Conservation (phyloP, 2,113 vertebrate species). For the Coryphaenoides rupestris region DNA sequence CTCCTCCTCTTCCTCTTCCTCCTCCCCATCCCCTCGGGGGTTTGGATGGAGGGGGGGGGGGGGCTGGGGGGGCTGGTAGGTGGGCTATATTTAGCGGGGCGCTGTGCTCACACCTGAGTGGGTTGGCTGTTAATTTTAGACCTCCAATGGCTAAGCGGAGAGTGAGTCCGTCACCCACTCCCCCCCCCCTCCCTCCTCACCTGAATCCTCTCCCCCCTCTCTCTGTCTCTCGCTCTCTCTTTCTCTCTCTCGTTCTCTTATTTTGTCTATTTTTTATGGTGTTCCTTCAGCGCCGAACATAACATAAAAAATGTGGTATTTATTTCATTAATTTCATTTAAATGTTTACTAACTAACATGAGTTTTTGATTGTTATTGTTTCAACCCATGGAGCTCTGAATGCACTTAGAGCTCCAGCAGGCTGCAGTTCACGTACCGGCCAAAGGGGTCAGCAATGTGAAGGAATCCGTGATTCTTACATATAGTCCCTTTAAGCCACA, state of each 20-base stretch:
- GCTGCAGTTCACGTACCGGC: too few species aligned
- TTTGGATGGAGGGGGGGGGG: too few species aligned
- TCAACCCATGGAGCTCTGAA: too few species aligned
- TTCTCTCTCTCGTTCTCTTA: conserved; percentile 1
- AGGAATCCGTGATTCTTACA: too few species aligned
- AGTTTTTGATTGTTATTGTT: too few species aligned
- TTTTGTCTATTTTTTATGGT: too few species aligned
- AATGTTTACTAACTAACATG: too few species aligned
- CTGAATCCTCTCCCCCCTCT: not conserved
- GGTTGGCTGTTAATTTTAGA: conserved; percentile 59
- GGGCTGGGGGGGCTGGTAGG: conserved; percentile 22
- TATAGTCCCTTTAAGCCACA: too few species aligned
- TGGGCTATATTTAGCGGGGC: conserved; percentile 42
- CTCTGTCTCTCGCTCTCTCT: not conserved
- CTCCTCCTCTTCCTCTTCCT: conserved; percentile 11
- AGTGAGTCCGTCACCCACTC: not conserved
- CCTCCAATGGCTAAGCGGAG: conserved; percentile 41
- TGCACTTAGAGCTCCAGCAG: too few species aligned
- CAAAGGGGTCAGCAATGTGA: too few species aligned
- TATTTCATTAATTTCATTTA: too few species aligned
- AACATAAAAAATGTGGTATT: too few species aligned
- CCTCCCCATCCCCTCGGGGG: not conserved
- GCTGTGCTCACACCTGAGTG: conserved; percentile 34
- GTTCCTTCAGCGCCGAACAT: not conserved
- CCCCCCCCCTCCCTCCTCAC: not conserved